Percentiles rank a stretch among this genome's conserved stretches.
Evolutionary conservation across 2,113 vertebrate genomes (phyloP).

Genomic region (Lampris incognitus): DNA sequence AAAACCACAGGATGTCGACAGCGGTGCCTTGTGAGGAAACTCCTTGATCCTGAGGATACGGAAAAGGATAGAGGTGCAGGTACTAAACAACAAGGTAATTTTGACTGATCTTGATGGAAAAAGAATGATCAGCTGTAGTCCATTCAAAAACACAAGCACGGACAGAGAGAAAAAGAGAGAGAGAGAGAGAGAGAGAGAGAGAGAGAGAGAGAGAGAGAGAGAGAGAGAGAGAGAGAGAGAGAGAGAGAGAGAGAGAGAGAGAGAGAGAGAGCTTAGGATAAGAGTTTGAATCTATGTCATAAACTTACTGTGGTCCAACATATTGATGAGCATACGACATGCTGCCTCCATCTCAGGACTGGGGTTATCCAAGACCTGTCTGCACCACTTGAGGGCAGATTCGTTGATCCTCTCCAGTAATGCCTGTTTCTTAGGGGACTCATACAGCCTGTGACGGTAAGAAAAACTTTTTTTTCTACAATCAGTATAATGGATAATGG

Average conservation of each 20-base stretch:
- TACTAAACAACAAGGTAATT: no score
- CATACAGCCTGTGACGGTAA: constrained; percentile 80
- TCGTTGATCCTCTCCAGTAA: constrained; percentile 54
- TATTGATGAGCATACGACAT: constrained; percentile 76
- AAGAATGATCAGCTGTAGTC: no score
- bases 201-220: not conserved
- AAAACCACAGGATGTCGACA: constrained; percentile 75
- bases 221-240: no score
- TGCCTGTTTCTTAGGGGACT: constrained; percentile 75
- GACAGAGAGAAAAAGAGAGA: no score
- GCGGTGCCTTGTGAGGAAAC: constrained; percentile 76
- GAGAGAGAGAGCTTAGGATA: not conserved
- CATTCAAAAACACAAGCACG: no score
- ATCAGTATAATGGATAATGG: no score
- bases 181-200: no score
- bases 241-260: no score
- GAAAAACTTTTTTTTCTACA: not conserved
- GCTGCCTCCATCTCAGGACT: constrained; percentile 84
- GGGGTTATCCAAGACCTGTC: constrained; percentile 85
- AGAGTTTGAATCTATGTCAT: not conserved
- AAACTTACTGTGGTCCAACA: constrained; percentile 81
- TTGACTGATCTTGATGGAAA: no score
- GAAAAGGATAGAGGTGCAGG: constrained; percentile 43
- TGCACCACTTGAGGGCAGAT: constrained; percentile 84
- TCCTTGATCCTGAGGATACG: constrained; percentile 82